phyloP scores from a whole-genome alignment of 2,797 vertebrate species.

The Danio jaintianensis region DNA sequence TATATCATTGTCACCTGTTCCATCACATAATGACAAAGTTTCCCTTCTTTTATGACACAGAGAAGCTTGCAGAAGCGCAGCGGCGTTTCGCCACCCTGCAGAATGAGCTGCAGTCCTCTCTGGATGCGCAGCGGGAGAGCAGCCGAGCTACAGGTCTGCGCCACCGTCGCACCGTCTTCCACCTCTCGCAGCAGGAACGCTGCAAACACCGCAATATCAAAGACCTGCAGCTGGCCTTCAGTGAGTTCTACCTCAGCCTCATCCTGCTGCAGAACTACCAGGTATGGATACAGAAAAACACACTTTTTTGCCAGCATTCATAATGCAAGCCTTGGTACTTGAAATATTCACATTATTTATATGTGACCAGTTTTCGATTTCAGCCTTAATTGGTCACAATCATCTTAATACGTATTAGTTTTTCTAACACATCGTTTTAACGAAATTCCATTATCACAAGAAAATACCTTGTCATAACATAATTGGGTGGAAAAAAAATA shows the following conservation, averaged over 20 bases:
- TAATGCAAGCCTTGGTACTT: background rate
- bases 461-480: no score
- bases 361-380: no score
- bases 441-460: no score
- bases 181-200: constrained; percentile 94
- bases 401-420: no score
- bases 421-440: no score
- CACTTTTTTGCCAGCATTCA: background rate
- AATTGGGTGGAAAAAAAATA: no score
- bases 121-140: constrained; percentile 95
- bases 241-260: constrained; percentile 99
- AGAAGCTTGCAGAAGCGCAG: constrained; percentile 97
- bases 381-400: no score
- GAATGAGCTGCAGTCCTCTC: constrained; percentile 94
- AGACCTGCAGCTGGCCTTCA: constrained; percentile 98
- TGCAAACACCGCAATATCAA: constrained; percentile 96
- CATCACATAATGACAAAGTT: background rate
- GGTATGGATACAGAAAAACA: constrained; percentile 67
- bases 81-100: constrained; percentile 94
- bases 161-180: constrained; percentile 91
- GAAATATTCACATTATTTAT: no score
- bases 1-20: background rate
- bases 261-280: constrained; percentile 96
- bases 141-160: constrained; percentile 80
- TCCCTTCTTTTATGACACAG: constrained; percentile 67